Conservation (phyloP, 1,140 invertebrate species). For the Nasonia vitripennis region DNA sequence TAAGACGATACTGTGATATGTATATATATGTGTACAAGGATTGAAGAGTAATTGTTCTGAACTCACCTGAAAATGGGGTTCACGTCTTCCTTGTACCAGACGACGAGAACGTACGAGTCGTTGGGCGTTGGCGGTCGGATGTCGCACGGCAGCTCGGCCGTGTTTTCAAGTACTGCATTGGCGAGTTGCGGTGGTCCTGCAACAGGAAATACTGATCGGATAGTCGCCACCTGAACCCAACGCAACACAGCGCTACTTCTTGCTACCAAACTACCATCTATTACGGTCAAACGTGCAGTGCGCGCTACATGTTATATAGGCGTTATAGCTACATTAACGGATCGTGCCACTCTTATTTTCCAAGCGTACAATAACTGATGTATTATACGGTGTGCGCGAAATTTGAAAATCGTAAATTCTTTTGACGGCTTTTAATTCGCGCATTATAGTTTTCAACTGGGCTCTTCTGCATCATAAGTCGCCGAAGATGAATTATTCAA, state of each 20-base stretch:
- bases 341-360: background rate
- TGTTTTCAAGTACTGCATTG: conserved; percentile 78
- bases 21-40: conserved; percentile 8
- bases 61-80: conserved; percentile 81
- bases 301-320: too few relatives aligned
- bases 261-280: conserved; percentile 55
- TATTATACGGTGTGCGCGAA: too few relatives aligned
- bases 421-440: too few relatives aligned
- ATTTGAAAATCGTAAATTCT: too few relatives aligned
- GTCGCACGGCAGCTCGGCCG: conserved; percentile 80
- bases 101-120: conserved; percentile 78
- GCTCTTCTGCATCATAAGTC: too few relatives aligned
- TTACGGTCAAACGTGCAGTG: conserved; percentile 38
- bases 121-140: conserved; percentile 77
- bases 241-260: conserved; percentile 42
- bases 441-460: too few relatives aligned
- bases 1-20: too few relatives aligned
- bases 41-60: background rate
- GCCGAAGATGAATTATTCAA: too few relatives aligned
- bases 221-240: conserved; percentile 57
- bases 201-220: conserved; percentile 70
- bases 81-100: conserved; percentile 82
- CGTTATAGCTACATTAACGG: background rate
- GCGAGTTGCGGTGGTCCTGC: conserved; percentile 77
- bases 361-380: background rate